phyloP scores from a whole-genome alignment of 2,797 vertebrate species.

The Cichlasoma orientale region DNA sequence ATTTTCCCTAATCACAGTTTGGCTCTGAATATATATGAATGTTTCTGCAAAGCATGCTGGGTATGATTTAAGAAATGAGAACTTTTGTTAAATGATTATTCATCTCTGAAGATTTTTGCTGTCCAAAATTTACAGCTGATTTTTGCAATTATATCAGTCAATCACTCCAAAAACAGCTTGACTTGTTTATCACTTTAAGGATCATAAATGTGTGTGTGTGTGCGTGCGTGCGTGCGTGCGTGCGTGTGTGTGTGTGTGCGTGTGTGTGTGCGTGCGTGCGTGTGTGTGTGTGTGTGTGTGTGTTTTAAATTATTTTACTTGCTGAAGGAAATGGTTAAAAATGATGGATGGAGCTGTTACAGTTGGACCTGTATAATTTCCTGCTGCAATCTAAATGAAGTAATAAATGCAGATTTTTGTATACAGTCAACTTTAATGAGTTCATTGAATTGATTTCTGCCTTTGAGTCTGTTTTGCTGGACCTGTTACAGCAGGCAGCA shows the following conservation, averaged over 20 bases:
- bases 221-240: conserved; percentile 20
- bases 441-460: conserved; percentile 8
- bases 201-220: conserved; percentile 49
- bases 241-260: conserved; percentile 22
- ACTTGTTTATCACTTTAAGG: conserved; percentile 50
- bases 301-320: conserved; percentile 43
- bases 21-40: conserved; percentile 66
- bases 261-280: no score
- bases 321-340: conserved; percentile 55
- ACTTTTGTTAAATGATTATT: conserved; percentile 29
- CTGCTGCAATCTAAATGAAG: conserved; percentile 12
- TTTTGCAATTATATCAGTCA: conserved; percentile 47
- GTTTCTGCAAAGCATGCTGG: conserved; percentile 47
- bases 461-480: neutral
- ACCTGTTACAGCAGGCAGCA: neutral
- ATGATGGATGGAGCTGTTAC: conserved; percentile 49
- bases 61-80: conserved; percentile 3
- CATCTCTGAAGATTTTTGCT: conserved; percentile 22
- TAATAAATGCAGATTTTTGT: conserved; percentile 13
- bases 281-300: neutral
- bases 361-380: conserved; percentile 3
- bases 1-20: conserved; percentile 41
- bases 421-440: conserved; percentile 25
- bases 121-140: conserved; percentile 30
- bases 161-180: conserved; percentile 25